A percentile compares a stretch with the other conserved stretches of the same genome.
These are phyloP conservation scores for Discoglossus pictus DNA, from an alignment of 2,797 vertebrate species.

Conservation along the genomic window DNA sequence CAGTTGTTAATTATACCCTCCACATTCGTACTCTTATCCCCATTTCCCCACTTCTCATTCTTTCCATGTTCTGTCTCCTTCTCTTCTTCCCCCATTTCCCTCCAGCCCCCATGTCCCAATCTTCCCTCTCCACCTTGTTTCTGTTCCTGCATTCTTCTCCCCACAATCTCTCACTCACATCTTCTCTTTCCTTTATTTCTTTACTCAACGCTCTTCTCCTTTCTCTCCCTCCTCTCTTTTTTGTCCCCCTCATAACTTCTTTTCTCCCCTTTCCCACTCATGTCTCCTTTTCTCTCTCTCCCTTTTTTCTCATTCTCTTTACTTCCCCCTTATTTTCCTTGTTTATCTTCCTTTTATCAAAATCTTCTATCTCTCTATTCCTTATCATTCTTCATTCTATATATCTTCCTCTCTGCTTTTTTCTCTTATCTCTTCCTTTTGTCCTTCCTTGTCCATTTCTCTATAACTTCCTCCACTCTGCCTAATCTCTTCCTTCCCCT, in stretches of 20 bases:
- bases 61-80: background rate
- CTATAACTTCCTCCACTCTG: too few species aligned
- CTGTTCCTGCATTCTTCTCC: background rate
- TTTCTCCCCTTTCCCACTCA: background rate
- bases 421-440: background rate
- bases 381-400: background rate
- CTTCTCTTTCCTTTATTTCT: background rate
- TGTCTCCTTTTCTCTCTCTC: background rate
- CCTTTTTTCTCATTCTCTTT: background rate
- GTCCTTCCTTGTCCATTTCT: too few species aligned
- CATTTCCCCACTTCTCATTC: background rate
- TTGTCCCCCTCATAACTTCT: background rate
- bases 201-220: background rate
- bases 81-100: background rate
- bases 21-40: too few species aligned
- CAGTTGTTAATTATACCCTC: too few species aligned
- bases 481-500: background rate
- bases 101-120: too few species aligned
- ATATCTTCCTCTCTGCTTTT: background rate
- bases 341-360: background rate
- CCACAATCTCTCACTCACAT: background rate
- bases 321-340: background rate
- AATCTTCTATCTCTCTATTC: background rate
- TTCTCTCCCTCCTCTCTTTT: background rate
- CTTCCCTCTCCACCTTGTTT: background rate